Base-by-base conservation (phyloP, 2,113 vertebrate genomes). In the Nipponia nippon region DNA sequence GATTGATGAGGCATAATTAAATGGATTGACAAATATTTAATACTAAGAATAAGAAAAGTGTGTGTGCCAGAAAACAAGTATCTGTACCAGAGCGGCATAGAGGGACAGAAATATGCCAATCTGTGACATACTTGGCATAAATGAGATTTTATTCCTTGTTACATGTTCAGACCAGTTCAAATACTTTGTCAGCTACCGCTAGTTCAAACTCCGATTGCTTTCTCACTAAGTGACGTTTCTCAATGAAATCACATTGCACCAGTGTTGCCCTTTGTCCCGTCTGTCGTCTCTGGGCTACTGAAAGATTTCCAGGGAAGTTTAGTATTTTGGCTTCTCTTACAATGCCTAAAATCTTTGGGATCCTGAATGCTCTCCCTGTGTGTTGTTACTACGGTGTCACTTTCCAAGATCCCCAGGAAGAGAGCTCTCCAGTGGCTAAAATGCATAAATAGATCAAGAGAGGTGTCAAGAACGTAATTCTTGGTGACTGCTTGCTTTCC, bases 171-270 rank as follows among this genome's bases (percentile, higher is more conserved):
- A 20, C 0, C 1, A 69, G 42, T 90, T 90, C 22, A 56, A 16
- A 47, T 11, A 1, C 30, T 70, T 17, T 49, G 29, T 32, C 40
- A 83, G 59, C 26, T 34, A 0, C 75, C 82, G 47, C 4, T 58
- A 55, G 22, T 21, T 58, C 56, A 59, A 7, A 26, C 30, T 47
- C 56, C 0, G 0, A 0, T 22, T 26, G 38, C 30, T 70, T n/a
- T 10, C 7, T 53, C 19, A 3, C 25, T 42, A 15, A 47, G 40
- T 36, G 26, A 7, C 36, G 11, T 3, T 27, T 50, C 50, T 49
- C 55, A 34, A 6, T 6, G 61, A 61, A 42, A 22, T 66, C 46
- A 5, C 34, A 2, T 9, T 15, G 46, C 50, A 16, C 29, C 55
- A 34, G 36, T 20, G n/a, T 13, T 84, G 19, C 22, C 20, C 40